Percentiles rank a stretch among this genome's conserved stretches.
phyloP scores from a whole-genome alignment of 1,140 invertebrate species.

The Andrena cerasifolii region DNA sequence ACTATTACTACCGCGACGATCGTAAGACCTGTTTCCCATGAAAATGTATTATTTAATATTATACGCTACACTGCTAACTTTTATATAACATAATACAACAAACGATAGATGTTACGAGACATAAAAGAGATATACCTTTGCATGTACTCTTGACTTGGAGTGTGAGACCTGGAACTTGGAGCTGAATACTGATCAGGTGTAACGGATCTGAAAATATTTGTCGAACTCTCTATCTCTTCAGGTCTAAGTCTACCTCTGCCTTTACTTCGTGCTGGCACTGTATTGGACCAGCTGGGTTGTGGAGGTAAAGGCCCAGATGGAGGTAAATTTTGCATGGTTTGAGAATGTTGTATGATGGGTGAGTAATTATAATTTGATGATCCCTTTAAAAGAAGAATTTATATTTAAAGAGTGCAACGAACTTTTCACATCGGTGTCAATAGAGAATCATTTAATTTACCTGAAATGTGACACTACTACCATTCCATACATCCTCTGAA shows the following conservation, averaged over 20 bases:
- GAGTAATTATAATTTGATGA: conserved; percentile 68
- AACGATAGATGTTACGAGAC: neutral
- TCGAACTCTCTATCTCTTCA: conserved; percentile 76
- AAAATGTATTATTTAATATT: conserved; percentile 4
- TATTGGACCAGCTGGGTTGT: conserved; percentile 80
- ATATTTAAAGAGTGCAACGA: neutral
- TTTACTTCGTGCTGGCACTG: conserved; percentile 80
- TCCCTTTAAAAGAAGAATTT: conserved; percentile 62
- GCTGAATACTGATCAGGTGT: conserved; percentile 83
- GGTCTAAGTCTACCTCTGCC: conserved; percentile 82
- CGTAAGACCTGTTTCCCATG: conserved; percentile 69
- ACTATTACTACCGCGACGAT: conserved; percentile 80
- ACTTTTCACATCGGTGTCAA: conserved; percentile 9
- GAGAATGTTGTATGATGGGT: conserved; percentile 73
- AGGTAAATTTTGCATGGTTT: conserved; percentile 77
- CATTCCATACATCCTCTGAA: conserved; percentile 82
- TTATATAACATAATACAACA: conserved; percentile 5
- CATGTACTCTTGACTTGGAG: conserved; percentile 81
- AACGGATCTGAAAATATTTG: conserved; percentile 77
- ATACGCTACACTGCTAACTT: too few species aligned
- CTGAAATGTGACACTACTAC: conserved; percentile 81
- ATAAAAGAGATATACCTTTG: conserved; percentile 67
- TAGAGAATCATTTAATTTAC: conserved; percentile 60
- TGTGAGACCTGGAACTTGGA: conserved; percentile 81
- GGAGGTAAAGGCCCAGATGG: conserved; percentile 69